Base-by-base conservation (phyloP, 1,140 invertebrate genomes). In the Dufourea novaeangliae region DNA sequence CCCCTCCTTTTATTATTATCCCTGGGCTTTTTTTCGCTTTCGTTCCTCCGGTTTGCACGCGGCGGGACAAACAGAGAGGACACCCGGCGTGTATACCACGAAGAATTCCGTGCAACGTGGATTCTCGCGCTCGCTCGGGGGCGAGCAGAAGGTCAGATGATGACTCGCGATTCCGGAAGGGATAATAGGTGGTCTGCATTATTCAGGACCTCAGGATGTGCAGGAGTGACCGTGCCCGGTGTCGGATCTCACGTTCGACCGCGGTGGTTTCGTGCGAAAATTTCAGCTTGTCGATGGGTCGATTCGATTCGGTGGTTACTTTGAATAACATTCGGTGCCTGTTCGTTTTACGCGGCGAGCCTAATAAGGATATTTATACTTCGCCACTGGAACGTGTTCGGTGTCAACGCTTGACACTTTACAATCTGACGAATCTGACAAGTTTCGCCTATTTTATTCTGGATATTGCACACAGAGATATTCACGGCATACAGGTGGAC, bases 131-230 rank as follows among this genome's bases (percentile, higher is more conserved):
- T 2, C 37, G 7, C 46, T 73, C 29, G 64, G 5, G 59, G 37
- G 2, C 37, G 7, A 27, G 44, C 29, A 61, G 67, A 84, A 78
- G 79, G 82, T 78, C 75, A 78, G 78, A 78, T 64, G 70, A 71
- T 76, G 68, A 75, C 68, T 81, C 70, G 73, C 44, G 83, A 84
- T 85, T 84, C 76, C 39, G 83, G 68, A 46, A 54, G 82, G 77
- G 83, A 85, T 85, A 80, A 80, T 85, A 81, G 79, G 64, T 54
- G 62, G 83, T 71, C 79, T 84, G 83, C 84, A 85, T 85, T 85
- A 85, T 84, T 85, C 84, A 85, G 69, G 67, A 72, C 63, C 72
- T 54, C 62, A 11, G 61, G 79, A 68, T 79, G n/a, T n/a, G 50
- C 63, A 17, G 73, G 64, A 76, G 63, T 64, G 46, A 41, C 32